These are phyloP conservation scores for Petroica traversi DNA, from an alignment of 2,113 vertebrate species.

Conservation along the genomic window DNA sequence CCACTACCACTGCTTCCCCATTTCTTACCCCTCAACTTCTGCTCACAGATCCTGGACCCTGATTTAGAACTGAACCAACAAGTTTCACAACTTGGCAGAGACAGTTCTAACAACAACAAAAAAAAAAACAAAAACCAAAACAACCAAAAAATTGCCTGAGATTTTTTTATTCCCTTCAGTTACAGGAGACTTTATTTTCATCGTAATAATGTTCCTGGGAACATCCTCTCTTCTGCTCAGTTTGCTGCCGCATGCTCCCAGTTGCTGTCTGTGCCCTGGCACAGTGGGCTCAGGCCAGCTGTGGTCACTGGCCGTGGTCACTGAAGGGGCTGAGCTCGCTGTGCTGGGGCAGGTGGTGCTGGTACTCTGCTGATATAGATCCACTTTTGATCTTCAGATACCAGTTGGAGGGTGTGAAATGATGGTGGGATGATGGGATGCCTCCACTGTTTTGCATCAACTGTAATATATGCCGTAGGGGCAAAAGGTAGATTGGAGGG, in stretches of 20 bases:
- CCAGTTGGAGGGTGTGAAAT: not conserved
- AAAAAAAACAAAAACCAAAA: not conserved
- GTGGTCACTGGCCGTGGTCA: not conserved
- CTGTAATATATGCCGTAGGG: not conserved
- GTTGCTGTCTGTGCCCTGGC: not conserved
- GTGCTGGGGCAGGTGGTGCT: not conserved
- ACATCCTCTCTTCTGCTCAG: not conserved
- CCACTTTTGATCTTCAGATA: not conserved
- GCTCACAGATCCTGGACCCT: constrained; percentile 18
- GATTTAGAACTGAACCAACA: constrained; percentile 25
- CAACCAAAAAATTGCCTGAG: not conserved
- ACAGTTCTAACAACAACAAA: not conserved
- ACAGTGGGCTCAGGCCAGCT: not conserved
- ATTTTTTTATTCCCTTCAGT: constrained; percentile 13
- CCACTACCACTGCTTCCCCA: not conserved
- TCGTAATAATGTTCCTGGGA: not conserved
- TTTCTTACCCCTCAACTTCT: constrained; percentile 17
- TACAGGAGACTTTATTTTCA: constrained; percentile 55
- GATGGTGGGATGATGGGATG: not conserved
- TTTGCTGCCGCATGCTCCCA: not conserved
- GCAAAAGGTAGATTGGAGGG: not conserved
- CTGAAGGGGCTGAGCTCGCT: not conserved
- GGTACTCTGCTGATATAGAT: not conserved
- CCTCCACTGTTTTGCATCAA: not conserved
- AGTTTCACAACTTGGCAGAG: constrained; percentile 15